Evolutionary conservation across 2,888 invertebrate species (phyloP).

Genomic region (Theristus sp.): DNA sequence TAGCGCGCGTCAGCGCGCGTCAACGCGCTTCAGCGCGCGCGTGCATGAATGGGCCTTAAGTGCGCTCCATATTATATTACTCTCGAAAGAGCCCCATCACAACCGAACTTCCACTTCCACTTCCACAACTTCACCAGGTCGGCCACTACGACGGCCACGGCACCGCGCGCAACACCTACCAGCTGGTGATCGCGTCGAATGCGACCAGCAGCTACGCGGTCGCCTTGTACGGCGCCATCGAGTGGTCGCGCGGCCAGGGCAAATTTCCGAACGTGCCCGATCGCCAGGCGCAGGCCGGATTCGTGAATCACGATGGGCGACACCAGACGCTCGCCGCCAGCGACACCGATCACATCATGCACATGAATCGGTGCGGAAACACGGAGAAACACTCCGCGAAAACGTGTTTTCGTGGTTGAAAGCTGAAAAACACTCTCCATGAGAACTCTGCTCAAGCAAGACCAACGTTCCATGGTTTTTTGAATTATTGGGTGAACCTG

Average conservation of each 20-base stretch:
- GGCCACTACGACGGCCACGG: slow-evolving; percentile 49
- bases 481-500: too few relatives aligned
- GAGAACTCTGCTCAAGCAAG: too few relatives aligned
- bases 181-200: slow-evolving; percentile 53
- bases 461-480: too few relatives aligned
- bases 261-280: slow-evolving; percentile 60
- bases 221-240: slow-evolving; percentile 68
- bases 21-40: too few relatives aligned
- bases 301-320: slow-evolving; percentile 63
- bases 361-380: slow-evolving; percentile 48
- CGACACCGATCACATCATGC: slow-evolving; percentile 67
- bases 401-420: too few relatives aligned
- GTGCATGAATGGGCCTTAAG: too few relatives aligned
- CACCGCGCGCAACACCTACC: slow-evolving; percentile 45
- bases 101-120: too few relatives aligned
- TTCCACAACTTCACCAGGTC: too few relatives aligned
- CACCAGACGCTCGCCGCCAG: slow-evolving; percentile 59
- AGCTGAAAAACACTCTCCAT: too few relatives aligned
- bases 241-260: slow-evolving; percentile 45
- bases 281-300: slow-evolving; percentile 77
- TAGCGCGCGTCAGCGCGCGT: too few relatives aligned
- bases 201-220: slow-evolving; percentile 60
- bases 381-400: background rate
- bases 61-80: background rate
- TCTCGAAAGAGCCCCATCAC: background rate